Base-by-base conservation (phyloP, 2,888 invertebrate species). In the Busseola fusca region DNA sequence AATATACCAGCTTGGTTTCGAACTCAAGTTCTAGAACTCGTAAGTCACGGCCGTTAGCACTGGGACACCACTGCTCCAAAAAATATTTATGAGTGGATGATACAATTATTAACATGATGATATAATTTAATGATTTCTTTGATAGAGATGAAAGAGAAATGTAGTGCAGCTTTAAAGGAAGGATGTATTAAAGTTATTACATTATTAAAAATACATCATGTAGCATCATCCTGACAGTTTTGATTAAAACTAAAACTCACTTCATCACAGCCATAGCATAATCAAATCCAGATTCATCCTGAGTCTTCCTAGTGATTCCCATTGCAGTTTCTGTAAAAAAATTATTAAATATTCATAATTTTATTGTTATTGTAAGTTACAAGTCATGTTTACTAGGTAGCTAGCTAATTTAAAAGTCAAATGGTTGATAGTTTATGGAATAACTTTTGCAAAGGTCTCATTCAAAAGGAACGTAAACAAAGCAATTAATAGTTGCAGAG, bases 231-330 rank as follows among this genome's bases (percentile, higher is more conserved):
- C 10, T 10, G 3, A 48, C 48, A 48, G 21, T 21, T 21, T 21
- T 48, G 48, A 21, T 21, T 48, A 21, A 48, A n/a, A 45, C 5
- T 54, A 14, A 48, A 34, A 86, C 93, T 92, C 81, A 96, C 93
- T 98, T 98, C 97, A 98, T 98, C 0, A 98, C 98, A 76, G 98
- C 98, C 97, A 97, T 97, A 9, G 98, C 98, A 86, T 98, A 98
- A 86, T 98, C 97, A 87, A 97, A 97, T 66, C 98, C 98, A 86
- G 96, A 93, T 90, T 96, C 96, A 88, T 97, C 96, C 91, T 98
- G 97, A 54, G 97, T 97, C 82, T 96, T 96, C 88, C 97, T 97
- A 70, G 97, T 97, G 0, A 97, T 97, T 37, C 98, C 98, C 98
- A 98, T 98, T 0, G 98, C 98, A 21, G 98, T 98, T 94, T 98